A percentile compares a stretch with the other conserved stretches of the same genome.
Evolutionary conservation across 92 coral and sea anemone genomes (phyloP).

Genomic region (Actinernus sp.): DNA sequence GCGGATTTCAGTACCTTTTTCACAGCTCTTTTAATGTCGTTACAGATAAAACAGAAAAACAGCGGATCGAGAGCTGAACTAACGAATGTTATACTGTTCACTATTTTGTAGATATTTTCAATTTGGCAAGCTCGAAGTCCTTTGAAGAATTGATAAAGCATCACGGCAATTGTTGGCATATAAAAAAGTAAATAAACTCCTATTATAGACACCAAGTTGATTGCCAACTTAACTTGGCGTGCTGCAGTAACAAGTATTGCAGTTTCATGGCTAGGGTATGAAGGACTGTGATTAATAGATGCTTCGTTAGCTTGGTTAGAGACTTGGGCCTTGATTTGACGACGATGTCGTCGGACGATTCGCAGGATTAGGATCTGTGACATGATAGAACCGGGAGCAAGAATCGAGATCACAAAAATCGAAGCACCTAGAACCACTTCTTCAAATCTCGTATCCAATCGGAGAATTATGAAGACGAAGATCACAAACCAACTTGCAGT

Average conservation of each 20-base stretch:
- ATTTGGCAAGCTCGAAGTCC: neutral
- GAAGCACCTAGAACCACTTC: no score
- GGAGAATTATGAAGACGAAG: no score
- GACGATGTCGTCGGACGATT: neutral
- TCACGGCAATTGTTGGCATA: neutral
- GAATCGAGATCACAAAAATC: no score
- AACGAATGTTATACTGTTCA: neutral
- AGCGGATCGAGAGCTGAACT: neutral
- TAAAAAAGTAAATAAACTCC: neutral
- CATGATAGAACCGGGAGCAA: no score
- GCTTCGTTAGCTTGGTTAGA: neutral
- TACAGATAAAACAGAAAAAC: neutral
- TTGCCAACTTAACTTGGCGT: neutral
- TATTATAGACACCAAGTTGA: neutral
- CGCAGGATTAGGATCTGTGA: neutral
- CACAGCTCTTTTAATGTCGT: neutral
- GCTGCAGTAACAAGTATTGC: neutral
- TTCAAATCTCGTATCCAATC: no score
- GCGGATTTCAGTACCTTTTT: no score
- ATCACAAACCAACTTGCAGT: no score
- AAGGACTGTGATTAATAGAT: neutral
- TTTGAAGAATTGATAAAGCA: neutral
- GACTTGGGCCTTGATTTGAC: neutral
- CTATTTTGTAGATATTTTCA: neutral
- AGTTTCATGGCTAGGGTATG: neutral